Evolutionary conservation across 2,888 invertebrate species (phyloP), one percentile per base, ranked within the genome.

Genomic region (Byasa hedistus): DNA sequence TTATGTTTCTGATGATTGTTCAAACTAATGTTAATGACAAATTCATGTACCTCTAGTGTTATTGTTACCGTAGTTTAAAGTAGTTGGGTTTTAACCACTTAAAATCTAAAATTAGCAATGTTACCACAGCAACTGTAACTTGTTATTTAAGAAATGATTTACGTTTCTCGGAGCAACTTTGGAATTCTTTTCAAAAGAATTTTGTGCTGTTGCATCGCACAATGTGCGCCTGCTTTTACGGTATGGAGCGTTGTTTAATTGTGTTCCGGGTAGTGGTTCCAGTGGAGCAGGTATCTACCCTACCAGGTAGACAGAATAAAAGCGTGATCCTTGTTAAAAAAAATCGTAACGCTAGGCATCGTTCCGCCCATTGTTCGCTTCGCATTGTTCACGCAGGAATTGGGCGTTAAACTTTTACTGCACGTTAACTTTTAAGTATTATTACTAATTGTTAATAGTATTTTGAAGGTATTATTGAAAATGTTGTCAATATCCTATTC

Each of bases 211-310:
- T 74, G 76, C 77, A 79, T 81, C 82, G 83, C 36, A 61, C 61
- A 36, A 66, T 56, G 52, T 36, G 1, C 36, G 21, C 19, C n/a
- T 54, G 72, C 78, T 72, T 79, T 87, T 86, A 86, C 85, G 86
- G 80, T 80, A 79, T 81, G 82, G 79, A 79, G 83, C 84, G 81
- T 81, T 79, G 79, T 76, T 85, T 88, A 89, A 89, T 88, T 82
- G 83, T 83, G 87, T 89, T 89, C 87, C 86, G 88, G 85, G 85
- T 85, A 86, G 82, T 83, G 83, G 79, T 78, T 80, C 82, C 77
- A 76, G 79, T 79, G 79, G 79, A 78, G 80, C 89, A 87, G 88
- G 88, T 89, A 88, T 79, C 79, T 71, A 73, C 69, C 65, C 74
- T 60, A 55, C 76, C 87, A 87, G 88, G 87, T 87, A 87, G 82